Evolutionary conservation across 2,888 invertebrate species (phyloP).

Genomic region (Tenthredo scrophulariae): DNA sequence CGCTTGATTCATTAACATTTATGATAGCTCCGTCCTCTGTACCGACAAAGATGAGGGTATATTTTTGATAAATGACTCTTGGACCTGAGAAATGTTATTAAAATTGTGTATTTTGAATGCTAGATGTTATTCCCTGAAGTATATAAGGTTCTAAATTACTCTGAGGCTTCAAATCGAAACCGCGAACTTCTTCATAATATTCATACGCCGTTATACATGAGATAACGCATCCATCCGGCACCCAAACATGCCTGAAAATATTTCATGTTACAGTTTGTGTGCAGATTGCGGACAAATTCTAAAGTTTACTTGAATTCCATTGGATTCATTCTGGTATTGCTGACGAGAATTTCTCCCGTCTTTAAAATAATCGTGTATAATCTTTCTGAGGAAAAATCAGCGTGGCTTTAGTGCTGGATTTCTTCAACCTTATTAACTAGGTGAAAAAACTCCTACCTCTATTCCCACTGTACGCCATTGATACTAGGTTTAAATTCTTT

Average conservation of each 20-base stretch:
- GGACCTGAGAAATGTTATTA: conserved; percentile 51
- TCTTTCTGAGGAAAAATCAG: conserved; percentile 56
- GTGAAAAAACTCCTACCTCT: conserved; percentile 57
- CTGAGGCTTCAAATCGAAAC: conserved; percentile 48
- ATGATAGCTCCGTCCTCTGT: conserved; percentile 63
- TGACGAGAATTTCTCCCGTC: conserved; percentile 64
- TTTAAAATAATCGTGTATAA: conserved; percentile 62
- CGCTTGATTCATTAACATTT: conserved; percentile 60
- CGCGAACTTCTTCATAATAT: conserved; percentile 60
- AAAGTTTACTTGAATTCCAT: conserved; percentile 61
- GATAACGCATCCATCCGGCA: conserved; percentile 60
- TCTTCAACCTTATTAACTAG: background rate
- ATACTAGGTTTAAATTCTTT: conserved; percentile 57
- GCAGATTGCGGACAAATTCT: background rate
- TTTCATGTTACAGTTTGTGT: background rate
- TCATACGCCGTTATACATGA: conserved; percentile 65
- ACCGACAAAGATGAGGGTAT: conserved; percentile 63
- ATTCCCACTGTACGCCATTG: conserved; percentile 61
- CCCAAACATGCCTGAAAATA: conserved; percentile 62
- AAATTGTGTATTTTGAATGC: background rate
- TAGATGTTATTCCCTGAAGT: background rate
- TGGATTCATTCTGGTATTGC: conserved; percentile 60
- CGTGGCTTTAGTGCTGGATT: background rate
- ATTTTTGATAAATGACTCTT: conserved; percentile 59
- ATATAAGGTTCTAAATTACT: conserved; percentile 51